Evolutionary conservation across 1,140 invertebrate genomes (phyloP), one percentile per base, ranked within the genome.

Genomic region (Scaptodrosophila lebanonensis): DNA sequence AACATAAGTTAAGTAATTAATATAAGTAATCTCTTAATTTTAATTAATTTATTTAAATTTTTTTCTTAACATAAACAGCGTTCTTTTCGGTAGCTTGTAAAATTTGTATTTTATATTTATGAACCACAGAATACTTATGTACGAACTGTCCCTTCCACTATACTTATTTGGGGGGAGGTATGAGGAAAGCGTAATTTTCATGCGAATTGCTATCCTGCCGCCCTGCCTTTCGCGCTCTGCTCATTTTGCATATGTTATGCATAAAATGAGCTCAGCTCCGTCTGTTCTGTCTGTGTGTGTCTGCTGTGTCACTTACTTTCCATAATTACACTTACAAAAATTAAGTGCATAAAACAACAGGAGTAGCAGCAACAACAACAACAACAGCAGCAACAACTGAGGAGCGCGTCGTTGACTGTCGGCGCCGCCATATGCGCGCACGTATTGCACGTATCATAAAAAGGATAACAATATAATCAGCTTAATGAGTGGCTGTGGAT

Each of bases 401-500:
- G 40, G 25, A 42, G 20, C 25, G 38, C 38, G 52, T 48, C 45
- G 63, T 40, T 66, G 62, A 66, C 63, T 70, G 60, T 45, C 30
- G 64, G 32, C 32, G 39, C 49, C 51, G 71, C 75, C 73, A 79
- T 83, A 83, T 83, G 77, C 71, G 77, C 71, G 67, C 72, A 77
- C 82, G 79, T 76, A 83, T 75, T 84, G 73, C 79, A 84, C 75
- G 75, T 84, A 84, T 84, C 83, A 84, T 84, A 84, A 84, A 84
- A 84, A 84, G 82, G 82, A 84, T 84, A 84, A 84, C 82, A 84
- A 84, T 84, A 84, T 84, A 84, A 84, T 84, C 82, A 84, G 82
- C 82, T 84, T 79, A 79, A 79, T 79, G 75, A 79, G 75, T 79
- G 75, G 69, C 69, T 75, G 58, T 47, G 73, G 65, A 68, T 82